Conservation (phyloP, 2,888 invertebrate genomes). For the Acanthosepion pharaonis region DNA sequence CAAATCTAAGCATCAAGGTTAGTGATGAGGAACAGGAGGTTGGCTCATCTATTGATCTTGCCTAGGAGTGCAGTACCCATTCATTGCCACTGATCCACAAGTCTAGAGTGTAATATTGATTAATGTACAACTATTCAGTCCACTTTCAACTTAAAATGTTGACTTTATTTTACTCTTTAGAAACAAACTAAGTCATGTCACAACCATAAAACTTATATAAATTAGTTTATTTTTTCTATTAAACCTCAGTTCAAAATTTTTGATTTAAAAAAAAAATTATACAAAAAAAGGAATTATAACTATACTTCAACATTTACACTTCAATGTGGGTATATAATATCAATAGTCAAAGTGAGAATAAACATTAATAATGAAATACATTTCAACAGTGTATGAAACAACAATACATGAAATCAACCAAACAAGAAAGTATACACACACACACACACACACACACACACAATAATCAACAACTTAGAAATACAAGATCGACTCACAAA, state of each 20-base stretch:
- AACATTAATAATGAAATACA: too few species aligned
- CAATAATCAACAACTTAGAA: not conserved
- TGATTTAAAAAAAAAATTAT: not conserved
- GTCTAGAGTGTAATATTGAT: slow-evolving; percentile 33
- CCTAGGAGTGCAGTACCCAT: not conserved
- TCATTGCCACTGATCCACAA: slow-evolving; percentile 33
- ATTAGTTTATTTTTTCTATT: not conserved
- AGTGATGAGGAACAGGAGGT: not conserved
- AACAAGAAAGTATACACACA: not conserved
- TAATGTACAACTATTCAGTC: slow-evolving; percentile 20
- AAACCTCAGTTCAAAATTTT: too few species aligned
- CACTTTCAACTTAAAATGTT: not conserved
- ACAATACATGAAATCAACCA: not conserved
- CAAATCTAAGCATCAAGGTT: not conserved
- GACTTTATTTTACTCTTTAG: not conserved
- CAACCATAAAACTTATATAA: not conserved
- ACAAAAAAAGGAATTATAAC: not conserved
- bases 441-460: not conserved
- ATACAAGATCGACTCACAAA: not conserved
- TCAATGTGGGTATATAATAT: too few species aligned
- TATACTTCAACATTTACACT: too few species aligned
- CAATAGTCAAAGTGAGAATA: too few species aligned
- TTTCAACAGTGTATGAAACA: too few species aligned
- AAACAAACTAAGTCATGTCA: not conserved
- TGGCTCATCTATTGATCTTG: slow-evolving; percentile 20